Conservation (phyloP, 2,113 vertebrate species). For the Leucopternis melanops region DNA sequence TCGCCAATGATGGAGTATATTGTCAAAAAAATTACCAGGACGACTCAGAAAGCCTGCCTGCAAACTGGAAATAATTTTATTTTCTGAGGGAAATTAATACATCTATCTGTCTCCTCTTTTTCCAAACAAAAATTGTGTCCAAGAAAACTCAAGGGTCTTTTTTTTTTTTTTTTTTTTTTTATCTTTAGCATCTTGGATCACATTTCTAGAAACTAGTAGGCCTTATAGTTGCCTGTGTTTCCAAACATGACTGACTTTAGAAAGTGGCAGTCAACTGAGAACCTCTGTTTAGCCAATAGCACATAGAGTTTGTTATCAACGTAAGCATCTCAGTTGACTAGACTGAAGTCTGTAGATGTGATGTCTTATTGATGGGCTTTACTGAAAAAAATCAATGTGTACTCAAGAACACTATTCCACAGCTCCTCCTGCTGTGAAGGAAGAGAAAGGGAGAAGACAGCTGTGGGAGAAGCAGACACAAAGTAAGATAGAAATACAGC, state of each 20-base stretch:
- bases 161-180: too few species aligned
- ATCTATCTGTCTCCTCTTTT: background rate
- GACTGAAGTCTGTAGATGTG: background rate
- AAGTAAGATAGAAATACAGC: background rate
- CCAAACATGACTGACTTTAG: background rate
- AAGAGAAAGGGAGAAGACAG: background rate
- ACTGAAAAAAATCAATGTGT: background rate
- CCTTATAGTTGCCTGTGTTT: background rate
- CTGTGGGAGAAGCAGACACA: background rate
- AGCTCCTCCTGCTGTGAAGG: background rate
- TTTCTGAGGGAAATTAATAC: background rate
- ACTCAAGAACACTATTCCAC: background rate
- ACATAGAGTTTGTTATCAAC: background rate
- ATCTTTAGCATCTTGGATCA: background rate
- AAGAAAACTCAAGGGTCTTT: too few species aligned
- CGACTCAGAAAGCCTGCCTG: background rate
- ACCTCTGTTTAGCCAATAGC: background rate
- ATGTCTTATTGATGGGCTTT: background rate
- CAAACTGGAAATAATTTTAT: background rate
- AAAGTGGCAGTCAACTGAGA: background rate
- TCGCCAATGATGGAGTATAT: background rate
- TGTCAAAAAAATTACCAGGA: background rate
- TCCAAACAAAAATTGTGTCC: background rate
- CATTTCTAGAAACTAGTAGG: background rate
- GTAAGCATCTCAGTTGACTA: background rate